Evolutionary conservation across 2,113 vertebrate species (phyloP), one percentile per base, ranked within the genome.

Genomic region (Butorides virescens): DNA sequence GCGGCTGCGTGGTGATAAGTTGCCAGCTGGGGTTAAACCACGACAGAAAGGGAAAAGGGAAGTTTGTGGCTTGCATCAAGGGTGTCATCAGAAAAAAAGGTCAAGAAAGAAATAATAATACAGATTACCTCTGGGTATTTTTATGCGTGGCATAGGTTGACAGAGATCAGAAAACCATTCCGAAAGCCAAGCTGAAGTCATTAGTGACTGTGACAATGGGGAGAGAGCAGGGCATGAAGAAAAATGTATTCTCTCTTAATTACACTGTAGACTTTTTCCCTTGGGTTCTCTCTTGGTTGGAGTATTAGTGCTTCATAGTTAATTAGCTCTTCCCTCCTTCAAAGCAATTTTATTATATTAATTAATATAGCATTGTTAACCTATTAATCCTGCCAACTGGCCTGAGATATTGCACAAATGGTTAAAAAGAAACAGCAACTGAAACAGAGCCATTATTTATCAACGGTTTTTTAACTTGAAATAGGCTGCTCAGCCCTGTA

Each of bases 241-340:
- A 94, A 89, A 94, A 76, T 42, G 18, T 86, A 18, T 85, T 94
- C 65, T 75, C 21, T 71, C 29, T 95, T 97, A 96, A 97, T 96
- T 95, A 97, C 78, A 89, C 39, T 66, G 65, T 78, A 91, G 80
- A 73, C 73, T 66, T 95, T 89, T 89, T 58, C 96, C 91, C 92
- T 73, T 89, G 94, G 66, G 94, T 92, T 92, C 62, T 92, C 49
- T 73, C 49, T 88, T 9, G 27, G 44, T 76, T 94, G 34, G 32
- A 92, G 42, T 70, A 76, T 81, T 92, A 94, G 72, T 76, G 55
- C 36, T 91, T 90, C 5, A 0, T 47, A 94, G 90, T 90, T 97
- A 97, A 96, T 97, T 93, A 95, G 77, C 18, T 87, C 36, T 93
- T 95, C 36, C 77, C 70, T 92, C 68, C 77, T 94, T 91, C 65